Percentiles rank a stretch among this genome's conserved stretches.
phyloP scores from a whole-genome alignment of 37 sponge, comb jelly and placozoan species.

The Chondrosia reniformis region DNA sequence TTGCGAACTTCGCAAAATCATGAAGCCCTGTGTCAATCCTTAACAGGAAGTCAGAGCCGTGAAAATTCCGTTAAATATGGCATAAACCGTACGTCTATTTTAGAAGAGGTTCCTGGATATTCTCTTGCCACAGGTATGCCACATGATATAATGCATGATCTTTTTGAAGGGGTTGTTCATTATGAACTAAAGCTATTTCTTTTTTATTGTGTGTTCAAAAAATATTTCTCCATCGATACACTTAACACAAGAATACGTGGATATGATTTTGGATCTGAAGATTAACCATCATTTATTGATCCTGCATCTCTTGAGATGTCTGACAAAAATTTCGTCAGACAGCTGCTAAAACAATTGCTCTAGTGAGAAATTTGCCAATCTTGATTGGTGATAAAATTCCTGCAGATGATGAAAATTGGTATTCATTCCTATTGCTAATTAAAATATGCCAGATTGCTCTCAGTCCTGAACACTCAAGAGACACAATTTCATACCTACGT shows the following conservation, averaged over 20 bases:
- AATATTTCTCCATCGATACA: too few relatives aligned
- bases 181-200: slow-evolving; percentile 22
- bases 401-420: slow-evolving; percentile 23
- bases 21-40: background rate
- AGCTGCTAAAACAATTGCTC: slow-evolving; percentile 17
- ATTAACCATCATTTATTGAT: slow-evolving; percentile 18
- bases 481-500: background rate
- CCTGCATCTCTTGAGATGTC: background rate
- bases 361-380: slow-evolving; percentile 29
- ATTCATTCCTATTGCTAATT: slow-evolving; percentile 14
- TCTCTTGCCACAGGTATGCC: slow-evolving; percentile 17
- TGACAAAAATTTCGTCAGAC: slow-evolving; percentile 11
- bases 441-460: slow-evolving; percentile 19
- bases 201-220: slow-evolving; percentile 1
- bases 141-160: slow-evolving; percentile 53
- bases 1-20: background rate
- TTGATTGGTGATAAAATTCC: slow-evolving; percentile 36
- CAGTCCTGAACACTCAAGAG: slow-evolving; percentile 3
- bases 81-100: background rate
- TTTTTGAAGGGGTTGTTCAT: slow-evolving; percentile 35
- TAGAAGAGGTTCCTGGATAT: slow-evolving; percentile 8
- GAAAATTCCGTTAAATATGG: slow-evolving; percentile 29
- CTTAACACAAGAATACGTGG: too few relatives aligned
- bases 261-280: slow-evolving; percentile 4
- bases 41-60: background rate